Evolutionary conservation across 1,140 invertebrate genomes (phyloP).

Genomic region (Drosophila navojoa): DNA sequence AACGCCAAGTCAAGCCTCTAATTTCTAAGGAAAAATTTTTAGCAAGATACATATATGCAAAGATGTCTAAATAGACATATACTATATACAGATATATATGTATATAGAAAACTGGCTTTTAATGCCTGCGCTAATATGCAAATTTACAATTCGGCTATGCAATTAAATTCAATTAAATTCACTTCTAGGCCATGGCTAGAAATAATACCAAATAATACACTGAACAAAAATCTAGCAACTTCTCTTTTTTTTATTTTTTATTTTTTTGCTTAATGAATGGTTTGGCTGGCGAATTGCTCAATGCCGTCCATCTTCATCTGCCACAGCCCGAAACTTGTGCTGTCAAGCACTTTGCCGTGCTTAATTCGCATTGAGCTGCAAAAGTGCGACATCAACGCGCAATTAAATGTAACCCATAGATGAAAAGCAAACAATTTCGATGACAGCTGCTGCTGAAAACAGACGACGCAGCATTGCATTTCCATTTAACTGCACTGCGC

Average conservation of each 20-base stretch:
- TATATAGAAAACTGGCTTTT: conserved; percentile 12
- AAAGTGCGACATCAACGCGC: conserved; percentile 42
- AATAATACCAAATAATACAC: background rate
- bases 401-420: conserved; percentile 40
- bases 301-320: conserved; percentile 2
- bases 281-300: background rate
- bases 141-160: conserved; percentile 7
- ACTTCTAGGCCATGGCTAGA: conserved; percentile 6
- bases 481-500: conserved; percentile 26
- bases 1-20: too few species aligned
- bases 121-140: conserved; percentile 25
- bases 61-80: background rate
- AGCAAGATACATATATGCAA: background rate
- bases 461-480: conserved; percentile 36
- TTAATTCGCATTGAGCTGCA: conserved; percentile 23
- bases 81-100: background rate
- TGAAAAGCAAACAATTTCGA: conserved; percentile 27
- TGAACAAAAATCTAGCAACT: background rate
- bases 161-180: conserved; percentile 1
- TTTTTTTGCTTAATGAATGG: background rate
- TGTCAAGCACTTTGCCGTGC: background rate
- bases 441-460: conserved; percentile 34
- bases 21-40: too few species aligned
- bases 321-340: background rate
- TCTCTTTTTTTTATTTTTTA: too few species aligned